A percentile compares a stretch with the other conserved stretches of the same genome.
Conservation (phyloP, 2,113 vertebrate species). For the Halichoeres trimaculatus region DNA sequence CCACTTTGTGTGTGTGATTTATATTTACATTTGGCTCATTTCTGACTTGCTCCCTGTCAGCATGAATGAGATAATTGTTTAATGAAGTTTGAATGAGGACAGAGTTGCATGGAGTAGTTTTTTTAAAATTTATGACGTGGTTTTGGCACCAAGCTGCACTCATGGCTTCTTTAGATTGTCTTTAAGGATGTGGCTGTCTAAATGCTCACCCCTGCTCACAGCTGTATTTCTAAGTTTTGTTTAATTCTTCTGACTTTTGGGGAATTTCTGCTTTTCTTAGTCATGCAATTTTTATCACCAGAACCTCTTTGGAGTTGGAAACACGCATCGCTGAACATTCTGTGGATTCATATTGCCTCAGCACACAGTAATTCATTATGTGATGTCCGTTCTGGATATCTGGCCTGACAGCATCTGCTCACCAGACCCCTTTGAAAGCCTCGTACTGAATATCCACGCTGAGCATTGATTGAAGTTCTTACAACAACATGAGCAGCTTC, state of each 20-base stretch:
- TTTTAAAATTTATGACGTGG: conserved; percentile 8
- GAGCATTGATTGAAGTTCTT: conserved; percentile 2
- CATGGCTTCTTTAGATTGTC: neutral
- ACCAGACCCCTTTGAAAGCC: conserved; percentile 20
- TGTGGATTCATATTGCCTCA: neutral
- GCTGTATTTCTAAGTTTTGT: conserved; percentile 17
- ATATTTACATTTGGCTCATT: conserved; percentile 3
- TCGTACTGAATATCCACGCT: neutral
- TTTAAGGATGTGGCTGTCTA: neutral
- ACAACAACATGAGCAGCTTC: neutral
- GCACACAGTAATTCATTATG: neutral
- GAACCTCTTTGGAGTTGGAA: neutral
- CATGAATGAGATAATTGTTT: conserved; percentile 32
- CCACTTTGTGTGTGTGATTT: neutral
- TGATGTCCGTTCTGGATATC: conserved; percentile 10
- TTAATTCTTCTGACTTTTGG: neutral
- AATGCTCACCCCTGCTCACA: neutral
- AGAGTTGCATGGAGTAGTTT: conserved; percentile 21
- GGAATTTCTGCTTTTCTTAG: neutral
- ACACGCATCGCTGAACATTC: conserved; percentile 1
- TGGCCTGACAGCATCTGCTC: conserved; percentile 43
- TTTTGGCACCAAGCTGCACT: neutral
- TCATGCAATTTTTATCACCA: neutral
- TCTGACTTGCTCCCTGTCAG: conserved; percentile 15
- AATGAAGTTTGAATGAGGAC: conserved; percentile 25